Base-by-base conservation (phyloP, 2,113 vertebrate genomes). In the Ursus arctos region DNA sequence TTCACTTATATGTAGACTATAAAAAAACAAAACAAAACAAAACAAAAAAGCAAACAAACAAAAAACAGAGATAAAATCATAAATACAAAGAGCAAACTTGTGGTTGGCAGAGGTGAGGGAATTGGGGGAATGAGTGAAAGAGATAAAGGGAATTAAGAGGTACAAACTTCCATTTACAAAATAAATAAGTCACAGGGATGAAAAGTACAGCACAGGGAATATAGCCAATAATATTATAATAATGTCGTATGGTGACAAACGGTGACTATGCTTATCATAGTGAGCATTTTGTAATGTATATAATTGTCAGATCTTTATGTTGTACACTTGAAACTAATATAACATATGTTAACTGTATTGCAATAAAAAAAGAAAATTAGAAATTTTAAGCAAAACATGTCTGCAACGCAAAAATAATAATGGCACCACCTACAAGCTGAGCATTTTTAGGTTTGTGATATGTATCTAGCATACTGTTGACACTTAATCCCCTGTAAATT, bases 401-500 rank as follows among this genome's bases (percentile, higher is more conserved):
- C 55, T 83, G 2, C 22, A 65, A 67, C 11, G 3, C 10, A 96
- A 90, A 85, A 65, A 72, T 88, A 55, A 43, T 43, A 83, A 79
- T 53, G 51, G 31, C 71, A 6, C 6, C 26, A 77, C 18, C 11
- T 26, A 79, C 22, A 91, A 24, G 19, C 10, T 63, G 51, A 90
- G 28, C 10, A 22, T 81, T 91, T 83, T 95, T 53, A 74, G 79
- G 13, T 57, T 77, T 72, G 24, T 72, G 47, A 59, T 67, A 77
- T 65, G 65, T 43, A 40, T 71, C 12, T 24, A 83, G 53, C 6
- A 88, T 40, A 93, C 69, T 7, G 0, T 4, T 79, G 65, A 79
- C 18, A 94, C 83, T 88, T 74, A 91, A 80, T 57, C 19, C 53
- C 67, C 59, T 72, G 4, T n/a, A 96, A 95, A 95, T 61, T 57